These are phyloP conservation scores for Choristoneura fumiferana DNA, from an alignment of 1,140 invertebrate genomes.

Conservation along the genomic window DNA sequence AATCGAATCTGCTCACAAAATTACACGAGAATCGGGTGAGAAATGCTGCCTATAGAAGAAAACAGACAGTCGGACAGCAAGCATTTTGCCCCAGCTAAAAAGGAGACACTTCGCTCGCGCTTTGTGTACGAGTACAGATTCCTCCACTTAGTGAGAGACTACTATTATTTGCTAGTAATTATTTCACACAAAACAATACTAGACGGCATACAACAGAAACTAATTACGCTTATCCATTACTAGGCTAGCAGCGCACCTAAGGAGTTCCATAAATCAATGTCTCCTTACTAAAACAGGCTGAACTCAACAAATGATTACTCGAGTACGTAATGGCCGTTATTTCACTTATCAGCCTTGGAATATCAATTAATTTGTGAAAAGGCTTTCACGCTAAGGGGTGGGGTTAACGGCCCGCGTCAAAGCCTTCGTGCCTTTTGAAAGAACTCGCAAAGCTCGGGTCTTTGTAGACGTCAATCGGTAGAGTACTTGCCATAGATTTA, in stretches of 20 bases:
- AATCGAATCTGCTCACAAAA: too few relatives aligned
- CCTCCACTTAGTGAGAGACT: too few relatives aligned
- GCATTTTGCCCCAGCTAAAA: too few relatives aligned
- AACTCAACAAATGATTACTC: neutral
- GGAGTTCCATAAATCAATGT: conserved; percentile 8
- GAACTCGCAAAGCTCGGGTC: neutral
- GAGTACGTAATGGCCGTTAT: conserved; percentile 2
- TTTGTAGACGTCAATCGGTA: conserved; percentile 5
- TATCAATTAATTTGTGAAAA: conserved; percentile 10
- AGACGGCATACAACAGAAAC: neutral
- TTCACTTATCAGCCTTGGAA: conserved; percentile 16
- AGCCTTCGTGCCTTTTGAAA: neutral
- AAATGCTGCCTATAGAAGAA: too few relatives aligned
- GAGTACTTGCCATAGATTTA: too few relatives aligned
- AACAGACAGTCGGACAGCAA: too few relatives aligned
- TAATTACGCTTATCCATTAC: neutral
- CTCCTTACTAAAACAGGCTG: neutral
- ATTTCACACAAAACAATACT: too few relatives aligned
- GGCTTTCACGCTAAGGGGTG: conserved; percentile 4
- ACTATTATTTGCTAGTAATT: too few relatives aligned
- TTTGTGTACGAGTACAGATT: too few relatives aligned
- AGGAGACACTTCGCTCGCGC: too few relatives aligned
- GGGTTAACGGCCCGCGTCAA: conserved; percentile 1
- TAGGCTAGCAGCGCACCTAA: conserved; percentile 3
- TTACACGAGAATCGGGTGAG: too few relatives aligned